Evolutionary conservation across 2,797 vertebrate genomes (phyloP).

Genomic region (Acanthurus leucopareius): DNA sequence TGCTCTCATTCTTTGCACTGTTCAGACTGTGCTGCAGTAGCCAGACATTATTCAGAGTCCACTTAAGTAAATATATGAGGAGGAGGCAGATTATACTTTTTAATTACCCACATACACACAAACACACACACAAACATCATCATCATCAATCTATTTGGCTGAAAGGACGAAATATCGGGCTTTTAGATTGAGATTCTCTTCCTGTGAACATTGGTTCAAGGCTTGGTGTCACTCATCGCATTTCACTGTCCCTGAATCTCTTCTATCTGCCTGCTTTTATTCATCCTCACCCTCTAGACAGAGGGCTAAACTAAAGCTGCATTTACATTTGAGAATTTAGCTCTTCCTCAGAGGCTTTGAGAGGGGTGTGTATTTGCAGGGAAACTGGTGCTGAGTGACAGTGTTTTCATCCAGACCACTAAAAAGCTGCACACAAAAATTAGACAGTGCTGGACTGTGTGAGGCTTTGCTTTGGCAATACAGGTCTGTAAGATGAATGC

Average conservation of each 20-base stretch:
- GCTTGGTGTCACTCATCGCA: not conserved
- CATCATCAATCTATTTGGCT: slow-evolving; percentile 7
- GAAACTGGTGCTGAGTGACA: not conserved
- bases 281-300: not conserved
- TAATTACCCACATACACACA: slow-evolving; percentile 17
- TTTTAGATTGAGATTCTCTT: slow-evolving; percentile 19
- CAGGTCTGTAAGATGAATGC: not conserved
- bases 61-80: slow-evolving; percentile 6
- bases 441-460: not conserved
- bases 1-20: too few species aligned
- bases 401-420: not conserved
- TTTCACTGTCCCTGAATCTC: slow-evolving; percentile 11
- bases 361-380: not conserved
- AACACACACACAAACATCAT: slow-evolving; percentile 4
- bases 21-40: not conserved
- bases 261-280: slow-evolving; percentile 10
- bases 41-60: not conserved
- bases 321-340: slow-evolving; percentile 6
- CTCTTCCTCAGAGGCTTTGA: not conserved
- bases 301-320: not conserved
- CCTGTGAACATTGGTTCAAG: not conserved
- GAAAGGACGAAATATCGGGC: not conserved
- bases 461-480: not conserved
- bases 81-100: slow-evolving; percentile 12
- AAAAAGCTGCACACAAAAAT: not conserved